phyloP scores from a whole-genome alignment of 1,140 invertebrate species.

The Lutraria rhynchaena region DNA sequence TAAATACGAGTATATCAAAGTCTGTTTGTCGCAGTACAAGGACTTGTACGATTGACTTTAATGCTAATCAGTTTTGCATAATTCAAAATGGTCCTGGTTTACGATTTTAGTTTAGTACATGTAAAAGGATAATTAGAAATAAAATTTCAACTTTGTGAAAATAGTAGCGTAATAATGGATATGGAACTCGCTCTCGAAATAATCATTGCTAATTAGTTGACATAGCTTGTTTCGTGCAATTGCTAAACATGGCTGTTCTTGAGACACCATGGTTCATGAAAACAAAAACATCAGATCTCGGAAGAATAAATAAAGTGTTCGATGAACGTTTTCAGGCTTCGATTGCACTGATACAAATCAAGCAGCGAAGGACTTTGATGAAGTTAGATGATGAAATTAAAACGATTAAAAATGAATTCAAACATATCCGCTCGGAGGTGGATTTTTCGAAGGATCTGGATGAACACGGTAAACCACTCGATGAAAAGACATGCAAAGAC shows the following conservation, averaged over 20 bases:
- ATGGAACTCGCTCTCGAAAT: no score
- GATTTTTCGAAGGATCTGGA: constrained; percentile 50
- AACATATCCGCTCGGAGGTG: constrained; percentile 36
- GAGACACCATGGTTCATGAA: constrained; percentile 57
- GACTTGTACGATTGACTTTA: no score
- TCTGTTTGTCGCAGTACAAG: no score
- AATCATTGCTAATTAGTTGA: no score
- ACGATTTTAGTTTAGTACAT: no score
- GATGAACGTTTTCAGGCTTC: constrained; percentile 45
- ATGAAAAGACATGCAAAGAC: constrained; percentile 1
- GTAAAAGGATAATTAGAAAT: no score
- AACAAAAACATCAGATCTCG: constrained; percentile 52
- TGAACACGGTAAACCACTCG: constrained; percentile 30
- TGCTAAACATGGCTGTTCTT: constrained; percentile 29
- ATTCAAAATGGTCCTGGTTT: no score
- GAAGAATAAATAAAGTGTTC: constrained; percentile 48
- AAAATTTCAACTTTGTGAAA: no score
- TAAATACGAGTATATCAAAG: no score
- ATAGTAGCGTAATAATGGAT: no score
- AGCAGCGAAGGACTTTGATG: constrained; percentile 18
- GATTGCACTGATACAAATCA: constrained; percentile 26
- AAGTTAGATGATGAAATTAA: constrained; percentile 46
- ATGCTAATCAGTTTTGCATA: no score
- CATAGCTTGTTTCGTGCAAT: no score
- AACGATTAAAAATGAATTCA: constrained; percentile 28